phyloP scores from a whole-genome alignment of 2,888 invertebrate genomes.

The Aspidapion aeneum region DNA sequence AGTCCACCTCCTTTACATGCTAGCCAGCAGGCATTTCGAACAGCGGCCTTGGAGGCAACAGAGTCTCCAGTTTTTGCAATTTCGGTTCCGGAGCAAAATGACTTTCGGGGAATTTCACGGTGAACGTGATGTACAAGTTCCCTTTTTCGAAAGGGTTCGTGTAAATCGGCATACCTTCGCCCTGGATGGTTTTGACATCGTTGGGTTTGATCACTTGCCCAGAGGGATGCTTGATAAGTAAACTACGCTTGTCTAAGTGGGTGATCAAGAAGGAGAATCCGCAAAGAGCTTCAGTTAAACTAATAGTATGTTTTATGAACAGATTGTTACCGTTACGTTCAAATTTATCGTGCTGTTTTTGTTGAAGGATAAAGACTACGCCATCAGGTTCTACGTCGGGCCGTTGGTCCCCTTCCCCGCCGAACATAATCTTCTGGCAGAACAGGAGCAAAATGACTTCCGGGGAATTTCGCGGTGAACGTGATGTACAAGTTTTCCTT shows the following conservation, averaged over 20 bases:
- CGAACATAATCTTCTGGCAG: conserved; percentile 79
- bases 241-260: conserved; percentile 84
- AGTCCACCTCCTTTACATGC: conserved; percentile 81
- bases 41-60: conserved; percentile 69
- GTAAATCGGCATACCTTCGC: conserved; percentile 89
- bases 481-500: conserved; percentile 84
- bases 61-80: conserved; percentile 64
- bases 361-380: conserved; percentile 81
- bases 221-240: conserved; percentile 72
- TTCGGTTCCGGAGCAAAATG: conserved; percentile 70
- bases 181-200: conserved; percentile 69
- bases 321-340: conserved; percentile 74
- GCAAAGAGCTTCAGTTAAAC: conserved; percentile 86
- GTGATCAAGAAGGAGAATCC: conserved; percentile 82
- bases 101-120: conserved; percentile 78
- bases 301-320: conserved; percentile 69
- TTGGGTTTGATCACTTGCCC: conserved; percentile 85
- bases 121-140: conserved; percentile 81
- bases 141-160: conserved; percentile 81
- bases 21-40: conserved; percentile 73
- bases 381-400: conserved; percentile 85
- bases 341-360: conserved; percentile 76
- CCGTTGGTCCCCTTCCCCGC: conserved; percentile 88
- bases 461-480: conserved; percentile 84
- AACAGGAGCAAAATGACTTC: conserved; percentile 71